Evolutionary conservation across 2,113 vertebrate species (phyloP).

Genomic region (Camelus bactrianus): DNA sequence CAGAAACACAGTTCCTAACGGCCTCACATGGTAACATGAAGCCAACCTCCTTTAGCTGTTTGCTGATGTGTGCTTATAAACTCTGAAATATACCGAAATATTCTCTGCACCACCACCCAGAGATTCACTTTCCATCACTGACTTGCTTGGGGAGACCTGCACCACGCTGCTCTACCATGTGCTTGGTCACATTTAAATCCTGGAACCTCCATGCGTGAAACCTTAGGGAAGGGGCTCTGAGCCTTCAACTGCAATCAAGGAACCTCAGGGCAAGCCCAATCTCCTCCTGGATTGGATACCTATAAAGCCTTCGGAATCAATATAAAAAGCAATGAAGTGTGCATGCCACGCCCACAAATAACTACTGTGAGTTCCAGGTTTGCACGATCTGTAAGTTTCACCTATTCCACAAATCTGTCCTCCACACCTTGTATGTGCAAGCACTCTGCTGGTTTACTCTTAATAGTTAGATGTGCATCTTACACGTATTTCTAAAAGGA

Average conservation of each 20-base stretch:
- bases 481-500: background rate
- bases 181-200: background rate
- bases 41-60: accelerated
- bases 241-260: background rate
- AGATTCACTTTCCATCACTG: background rate
- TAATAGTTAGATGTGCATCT: background rate
- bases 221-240: background rate
- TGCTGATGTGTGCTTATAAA: background rate
- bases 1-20: background rate
- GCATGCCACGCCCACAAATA: background rate
- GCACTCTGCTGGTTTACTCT: background rate
- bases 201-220: accelerated
- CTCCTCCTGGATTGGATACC: background rate
- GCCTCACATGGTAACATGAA: background rate
- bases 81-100: background rate
- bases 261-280: background rate
- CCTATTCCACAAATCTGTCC: background rate
- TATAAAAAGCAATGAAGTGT: background rate
- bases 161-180: accelerated
- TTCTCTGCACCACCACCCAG: background rate
- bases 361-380: background rate
- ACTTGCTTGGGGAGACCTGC: accelerated
- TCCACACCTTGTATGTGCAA: background rate
- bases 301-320: too few species aligned
- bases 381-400: background rate